Evolutionary conservation across 1,140 invertebrate species (phyloP), one percentile per base, ranked within the genome.

Genomic region (Drosophila baimaii): DNA sequence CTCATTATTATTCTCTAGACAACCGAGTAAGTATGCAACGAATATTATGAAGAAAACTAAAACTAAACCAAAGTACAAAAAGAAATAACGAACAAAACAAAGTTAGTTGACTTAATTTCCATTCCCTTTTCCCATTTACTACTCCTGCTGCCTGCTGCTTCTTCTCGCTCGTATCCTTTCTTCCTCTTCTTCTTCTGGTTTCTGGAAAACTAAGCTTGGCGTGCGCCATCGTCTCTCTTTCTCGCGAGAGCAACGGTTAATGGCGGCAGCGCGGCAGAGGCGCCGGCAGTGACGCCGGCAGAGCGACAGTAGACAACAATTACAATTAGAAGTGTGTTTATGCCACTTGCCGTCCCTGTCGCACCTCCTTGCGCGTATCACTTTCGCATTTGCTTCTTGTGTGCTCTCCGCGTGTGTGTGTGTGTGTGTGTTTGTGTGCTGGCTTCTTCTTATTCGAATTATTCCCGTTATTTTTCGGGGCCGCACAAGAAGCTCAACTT

Each of bases 291-390:
- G 44, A 27, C 27, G 52, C 47, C 37, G 44, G 19, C 72, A 43
- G 74, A 55, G 39, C 23, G 57, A 62, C 63, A 65, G 65, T 33
- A 71, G 68, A 71, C 70, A 82, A 72, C 79, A 88, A 86, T 88
- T 82, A 79, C 79, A 77, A 77, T 77, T 77, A 76, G 72, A 81
- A 86, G 63, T 86, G 71, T 88, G 70, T 76, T 82, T 81, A 81
- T 75, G 77, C 61, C 77, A 64, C 43, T 43, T 47, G 46, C 72
- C 33, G 10, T 37, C 13, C 15, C 35, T 15, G 33, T 33, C 41
- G 23, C 35, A 47, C 29, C 23, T n/a, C 15, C 41, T 35, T 44
- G 19, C 61, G 52, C 70, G 73, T 76, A 73, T 76, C 59, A 75
- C 56, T 74, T 75, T 75, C 61, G 55, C 74, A 58, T 77, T 75